Conservation (phyloP, 2,888 invertebrate genomes). For the Cacoxenus indagator region DNA sequence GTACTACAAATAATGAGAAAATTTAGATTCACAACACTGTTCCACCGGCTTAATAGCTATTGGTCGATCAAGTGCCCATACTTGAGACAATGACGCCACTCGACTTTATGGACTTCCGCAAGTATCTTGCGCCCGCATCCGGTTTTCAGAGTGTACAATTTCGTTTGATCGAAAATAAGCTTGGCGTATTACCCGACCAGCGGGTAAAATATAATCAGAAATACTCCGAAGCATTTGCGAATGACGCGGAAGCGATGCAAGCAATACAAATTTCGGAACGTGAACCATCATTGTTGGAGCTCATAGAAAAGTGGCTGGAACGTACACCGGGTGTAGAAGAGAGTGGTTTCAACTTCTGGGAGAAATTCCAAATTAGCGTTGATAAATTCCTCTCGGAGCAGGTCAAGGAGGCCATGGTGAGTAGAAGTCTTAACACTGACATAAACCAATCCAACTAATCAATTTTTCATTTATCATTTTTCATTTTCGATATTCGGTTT, state of each 20-base stretch:
- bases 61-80: slow-evolving; percentile 97
- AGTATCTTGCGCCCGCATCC: slow-evolving; percentile 93
- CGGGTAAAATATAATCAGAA: slow-evolving; percentile 95
- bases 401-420: slow-evolving; percentile 73
- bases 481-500: slow-evolving; percentile 35
- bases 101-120: slow-evolving; percentile 98
- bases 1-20: not conserved
- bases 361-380: slow-evolving; percentile 85
- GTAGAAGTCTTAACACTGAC: slow-evolving; percentile 29
- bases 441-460: not conserved
- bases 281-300: slow-evolving; percentile 86
- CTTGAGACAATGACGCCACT: slow-evolving; percentile 99
- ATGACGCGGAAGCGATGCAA: slow-evolving; percentile 76
- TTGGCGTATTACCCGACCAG: slow-evolving; percentile 84
- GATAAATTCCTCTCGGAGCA: slow-evolving; percentile 80
- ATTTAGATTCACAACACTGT: not conserved
- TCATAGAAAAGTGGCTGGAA: slow-evolving; percentile 94
- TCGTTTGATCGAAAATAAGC: slow-evolving; percentile 94
- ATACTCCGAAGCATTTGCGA: slow-evolving; percentile 88
- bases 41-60: slow-evolving; percentile 75
- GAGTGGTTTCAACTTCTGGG: slow-evolving; percentile 93
- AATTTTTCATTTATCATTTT: slow-evolving; percentile 9
- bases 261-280: slow-evolving; percentile 79
- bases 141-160: slow-evolving; percentile 99
- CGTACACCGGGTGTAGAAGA: slow-evolving; percentile 92